Base-by-base conservation (phyloP, 1,140 invertebrate species). In the Drosophila melanogaster region DNA sequence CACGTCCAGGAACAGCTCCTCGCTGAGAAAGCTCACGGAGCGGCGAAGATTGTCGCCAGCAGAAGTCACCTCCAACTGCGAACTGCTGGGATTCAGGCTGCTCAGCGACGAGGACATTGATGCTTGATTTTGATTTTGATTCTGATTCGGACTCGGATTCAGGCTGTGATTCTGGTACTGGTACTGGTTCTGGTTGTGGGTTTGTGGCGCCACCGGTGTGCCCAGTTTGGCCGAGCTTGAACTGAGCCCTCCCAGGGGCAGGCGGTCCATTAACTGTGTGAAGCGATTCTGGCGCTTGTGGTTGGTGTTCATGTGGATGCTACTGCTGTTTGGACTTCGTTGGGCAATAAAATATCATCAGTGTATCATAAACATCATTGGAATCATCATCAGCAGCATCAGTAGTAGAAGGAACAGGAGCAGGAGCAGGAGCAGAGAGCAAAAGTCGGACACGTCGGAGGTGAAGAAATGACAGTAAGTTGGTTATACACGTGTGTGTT, bases 1-100 rank as follows among this genome's bases (percentile, higher is more conserved):
- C 66, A 87, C 10, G 24, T 89, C 50, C 50, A 90, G 24, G 12
- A 90, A 62, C 59, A 84, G 8, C 65, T 84, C 85, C 73, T 84
- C 73, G 43, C 84, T 90, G 2, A 77, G 73, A 22, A 77, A 89
- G 51, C 77, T 89, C 2, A 47, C 47, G 8, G 76, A 76, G 14
- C 71, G 64, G 19, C 67, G 41, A 1, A 77, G 64, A 43, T 11
- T 73, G 10, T 72, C 70, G 4, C 40, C 22, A 15, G 30, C 41
- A n/a, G 10, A 55, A 26, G 49, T 46, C 26, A 30, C 54, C 44
- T 80, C 77, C 37, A 49, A 33, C 53, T 38, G 61, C n/a, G 61
- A 46, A 15, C 22, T 55, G 30, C 19, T 33, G 19, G n/a, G 38
- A 11, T 43, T 17, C 5, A 40, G 38, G 5, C 40, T 54, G 38